Evolutionary conservation across 2,113 vertebrate species (phyloP).

Genomic region (Aegotheles bennettii): DNA sequence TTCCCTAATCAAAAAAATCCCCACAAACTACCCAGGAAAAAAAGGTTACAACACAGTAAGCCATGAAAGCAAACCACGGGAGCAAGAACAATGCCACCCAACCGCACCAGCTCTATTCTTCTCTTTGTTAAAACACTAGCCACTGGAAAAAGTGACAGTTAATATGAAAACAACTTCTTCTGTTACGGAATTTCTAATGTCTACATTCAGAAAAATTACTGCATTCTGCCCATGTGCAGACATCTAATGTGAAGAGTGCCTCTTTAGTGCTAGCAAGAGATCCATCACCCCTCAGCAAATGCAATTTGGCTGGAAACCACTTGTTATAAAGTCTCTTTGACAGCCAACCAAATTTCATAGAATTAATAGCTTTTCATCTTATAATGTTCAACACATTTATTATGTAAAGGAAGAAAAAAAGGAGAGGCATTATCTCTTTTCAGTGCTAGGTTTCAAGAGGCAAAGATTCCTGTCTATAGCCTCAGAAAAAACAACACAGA

Average conservation of each 20-base stretch:
- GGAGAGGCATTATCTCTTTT: not conserved
- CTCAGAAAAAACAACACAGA: not conserved
- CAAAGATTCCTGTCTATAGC: not conserved
- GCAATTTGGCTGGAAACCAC: slow-evolving; percentile 24
- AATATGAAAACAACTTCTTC: not conserved
- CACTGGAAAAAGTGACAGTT: not conserved
- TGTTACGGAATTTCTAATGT: not conserved
- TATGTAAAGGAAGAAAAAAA: not conserved
- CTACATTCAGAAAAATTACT: not conserved
- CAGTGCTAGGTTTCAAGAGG: not conserved
- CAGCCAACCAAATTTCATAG: not conserved
- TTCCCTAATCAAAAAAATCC: not conserved
- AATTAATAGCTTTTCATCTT: slow-evolving; percentile 12
- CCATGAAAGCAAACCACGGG: not conserved
- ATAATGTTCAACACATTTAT: not conserved
- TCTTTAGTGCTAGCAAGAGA: slow-evolving; percentile 16
- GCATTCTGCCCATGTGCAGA: not conserved
- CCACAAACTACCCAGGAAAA: not conserved
- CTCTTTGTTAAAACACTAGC: not conserved
- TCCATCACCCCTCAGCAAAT: slow-evolving; percentile 6
- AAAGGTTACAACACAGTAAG: not conserved
- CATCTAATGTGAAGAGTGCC: not conserved
- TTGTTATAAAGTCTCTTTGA: slow-evolving; percentile 6
- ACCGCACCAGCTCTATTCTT: not conserved
- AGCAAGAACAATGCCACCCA: not conserved